Base-by-base conservation (phyloP, 2,113 vertebrate species). In the Mellivora capensis region DNA sequence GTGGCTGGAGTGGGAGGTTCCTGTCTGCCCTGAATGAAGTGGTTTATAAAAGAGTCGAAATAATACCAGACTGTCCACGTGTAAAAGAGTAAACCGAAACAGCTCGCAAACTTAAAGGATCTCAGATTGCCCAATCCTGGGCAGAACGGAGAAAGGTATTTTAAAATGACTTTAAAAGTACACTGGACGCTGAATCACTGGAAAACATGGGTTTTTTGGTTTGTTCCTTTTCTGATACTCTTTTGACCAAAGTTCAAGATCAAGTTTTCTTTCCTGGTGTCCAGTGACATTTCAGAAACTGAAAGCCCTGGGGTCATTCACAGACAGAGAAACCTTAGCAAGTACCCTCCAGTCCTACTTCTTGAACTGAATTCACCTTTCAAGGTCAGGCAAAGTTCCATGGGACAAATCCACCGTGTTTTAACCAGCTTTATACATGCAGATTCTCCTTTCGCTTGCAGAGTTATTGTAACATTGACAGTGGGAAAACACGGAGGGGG, bases 131-230 rank as follows among this genome's bases (percentile, higher is more conserved):
- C 92, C 47, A 67, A 72, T 59, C 67, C 34, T n/a, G 18, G 59
- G 72, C 59, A 54, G 42, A 80, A 18, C 37, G 71, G 52, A 69
- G 23, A 49, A 84, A 93, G 64, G 27, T 87, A 59, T 59, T 93
- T 94, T 82, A 76, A 81, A 95, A 31, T 77, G 91, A 93, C 34
- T 83, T 93, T 2, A 89, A 87, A 96, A 86, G 39, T 52, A 71
- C 31, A 0, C 6, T 23, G 15, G 67, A 87, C 62, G 59, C 29
- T 3, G 47, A 80, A 94, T 85, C 84, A 67, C 37, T 93, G 21
- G 29, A 47, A 91, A 87, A 72, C 34, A 0, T 37, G 34, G 31
- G 0, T 49, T 34, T 49, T 34, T 90, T 49, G 20, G 20, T 61
- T 25, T 42, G 64, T 57, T 86, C 44, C 10, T 89, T 81, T 88